phyloP scores from a whole-genome alignment of 2,797 vertebrate genomes.

The Tympanoctomys barrerae region DNA sequence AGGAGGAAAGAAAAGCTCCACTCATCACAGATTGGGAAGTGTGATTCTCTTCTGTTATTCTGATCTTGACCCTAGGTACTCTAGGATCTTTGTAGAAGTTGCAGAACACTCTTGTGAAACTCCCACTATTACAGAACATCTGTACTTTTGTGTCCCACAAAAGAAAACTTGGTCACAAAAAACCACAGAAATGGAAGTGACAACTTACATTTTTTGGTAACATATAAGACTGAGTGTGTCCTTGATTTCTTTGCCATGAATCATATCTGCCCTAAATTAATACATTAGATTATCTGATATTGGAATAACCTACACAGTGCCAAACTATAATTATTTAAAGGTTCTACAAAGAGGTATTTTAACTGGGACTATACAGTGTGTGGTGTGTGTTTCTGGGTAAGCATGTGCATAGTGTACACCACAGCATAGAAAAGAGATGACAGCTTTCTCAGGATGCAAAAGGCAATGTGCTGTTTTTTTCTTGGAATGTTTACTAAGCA shows the following conservation, averaged over 20 bases:
- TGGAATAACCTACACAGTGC: not conserved
- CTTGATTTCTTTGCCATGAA: not conserved
- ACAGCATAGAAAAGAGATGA: not conserved
- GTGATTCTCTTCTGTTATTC: not conserved
- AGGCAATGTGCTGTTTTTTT: constrained; percentile 18
- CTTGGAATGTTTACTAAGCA: constrained; percentile 81
- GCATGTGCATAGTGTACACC: not conserved
- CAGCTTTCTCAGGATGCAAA: not conserved
- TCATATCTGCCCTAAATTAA: not conserved
- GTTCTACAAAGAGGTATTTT: not conserved
- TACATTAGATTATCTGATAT: not conserved
- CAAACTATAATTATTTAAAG: not conserved
- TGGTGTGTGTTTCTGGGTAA: not conserved
- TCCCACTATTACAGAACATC: not conserved
- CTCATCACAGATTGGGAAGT: not conserved
- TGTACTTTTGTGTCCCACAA: not conserved
- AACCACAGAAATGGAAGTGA: constrained; percentile 6
- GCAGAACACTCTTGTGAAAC: not conserved
- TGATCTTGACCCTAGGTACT: not conserved
- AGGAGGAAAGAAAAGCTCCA: not conserved
- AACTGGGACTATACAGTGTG: not conserved
- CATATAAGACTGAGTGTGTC: not conserved
- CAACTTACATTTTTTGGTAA: not conserved
- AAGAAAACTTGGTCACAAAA: constrained; percentile 26
- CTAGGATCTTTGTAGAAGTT: not conserved